Evolutionary conservation across 2,888 invertebrate genomes (phyloP), one percentile per base, ranked within the genome.

Genomic region (Coenonympha glycerion): DNA sequence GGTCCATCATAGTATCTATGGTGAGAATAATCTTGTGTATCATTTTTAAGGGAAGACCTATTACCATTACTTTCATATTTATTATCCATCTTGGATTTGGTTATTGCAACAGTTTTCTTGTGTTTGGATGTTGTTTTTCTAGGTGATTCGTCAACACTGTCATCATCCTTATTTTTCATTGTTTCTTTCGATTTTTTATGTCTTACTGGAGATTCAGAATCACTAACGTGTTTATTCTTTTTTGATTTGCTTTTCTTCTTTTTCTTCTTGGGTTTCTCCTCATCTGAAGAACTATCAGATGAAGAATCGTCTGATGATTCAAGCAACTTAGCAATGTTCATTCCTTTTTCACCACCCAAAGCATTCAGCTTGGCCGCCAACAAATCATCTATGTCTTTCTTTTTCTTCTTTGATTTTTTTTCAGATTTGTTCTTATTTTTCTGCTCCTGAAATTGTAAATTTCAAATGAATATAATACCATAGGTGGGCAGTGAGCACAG

Each of bases 291-390:
- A 30, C 52, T 56, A 30, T 73, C 72, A 44, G 74, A 72, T 11
- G 72, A 73, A 3, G 76, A 77, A 16, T 64, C 64, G 55, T 76
- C 78, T 37, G 79, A 78, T 24, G 75, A 39, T 22, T 39, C 77
- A 1, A 87, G 65, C 52, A 87, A 68, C 49, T 76, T 72, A 37
- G 74, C 77, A 52, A 87, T 58, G 60, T 84, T 70, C 34, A 85
- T 61, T 39, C 68, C 65, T 52, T 79, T 79, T 19, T 76, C 69
- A 33, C 76, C 88, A 55, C 88, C 88, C 68, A 94, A 76, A 56
- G 92, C 90, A 68, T 90, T 92, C 53, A 92, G 90, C 69, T 92
- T 93, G 56, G 90, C 90, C 60, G 92, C 91, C 47, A 95, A 79
- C 62, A 92, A 87, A 56, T 89, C 88, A 71, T 94, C 93, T 13